Percentiles rank a stretch among this genome's conserved stretches.
Conservation (phyloP, 23 tunicate genomes). For the Botrylloides violaceus region DNA sequence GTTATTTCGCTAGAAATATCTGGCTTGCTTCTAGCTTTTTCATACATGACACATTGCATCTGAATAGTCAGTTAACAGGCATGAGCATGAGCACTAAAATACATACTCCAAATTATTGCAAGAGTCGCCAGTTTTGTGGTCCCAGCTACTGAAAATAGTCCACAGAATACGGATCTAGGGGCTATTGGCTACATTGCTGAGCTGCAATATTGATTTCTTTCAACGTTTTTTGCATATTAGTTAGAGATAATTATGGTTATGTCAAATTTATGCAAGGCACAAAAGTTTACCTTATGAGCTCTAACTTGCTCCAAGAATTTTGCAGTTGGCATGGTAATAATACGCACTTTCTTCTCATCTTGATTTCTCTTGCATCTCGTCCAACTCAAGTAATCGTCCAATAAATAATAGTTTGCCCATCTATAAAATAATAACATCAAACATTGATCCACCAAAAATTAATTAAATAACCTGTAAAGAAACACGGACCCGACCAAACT, state of each 20-base stretch:
- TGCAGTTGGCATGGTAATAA: conserved; percentile 19
- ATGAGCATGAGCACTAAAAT: background rate
- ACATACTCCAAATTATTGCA: background rate
- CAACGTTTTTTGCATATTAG: background rate
- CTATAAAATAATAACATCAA: conserved; percentile 12
- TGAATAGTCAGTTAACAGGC: background rate
- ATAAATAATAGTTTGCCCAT: conserved; percentile 39
- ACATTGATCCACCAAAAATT: background rate
- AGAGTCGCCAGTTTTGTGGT: too few relatives aligned
- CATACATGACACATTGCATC: background rate
- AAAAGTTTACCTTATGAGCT: conserved; percentile 32
- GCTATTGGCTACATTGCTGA: background rate
- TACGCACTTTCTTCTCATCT: background rate
- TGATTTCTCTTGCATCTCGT: background rate
- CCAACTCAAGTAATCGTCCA: conserved; percentile 42
- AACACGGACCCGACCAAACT: too few relatives aligned
- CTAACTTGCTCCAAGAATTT: conserved; percentile 22
- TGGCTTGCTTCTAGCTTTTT: background rate
- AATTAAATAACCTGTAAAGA: too few relatives aligned
- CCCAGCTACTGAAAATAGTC: too few relatives aligned
- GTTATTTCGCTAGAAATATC: background rate
- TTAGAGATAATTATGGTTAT: background rate
- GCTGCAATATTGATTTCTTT: background rate
- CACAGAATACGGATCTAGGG: too few relatives aligned
- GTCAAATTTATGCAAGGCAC: background rate